Conservation (phyloP, 2,797 vertebrate species). For the Typhlichthys eigenmanni region DNA sequence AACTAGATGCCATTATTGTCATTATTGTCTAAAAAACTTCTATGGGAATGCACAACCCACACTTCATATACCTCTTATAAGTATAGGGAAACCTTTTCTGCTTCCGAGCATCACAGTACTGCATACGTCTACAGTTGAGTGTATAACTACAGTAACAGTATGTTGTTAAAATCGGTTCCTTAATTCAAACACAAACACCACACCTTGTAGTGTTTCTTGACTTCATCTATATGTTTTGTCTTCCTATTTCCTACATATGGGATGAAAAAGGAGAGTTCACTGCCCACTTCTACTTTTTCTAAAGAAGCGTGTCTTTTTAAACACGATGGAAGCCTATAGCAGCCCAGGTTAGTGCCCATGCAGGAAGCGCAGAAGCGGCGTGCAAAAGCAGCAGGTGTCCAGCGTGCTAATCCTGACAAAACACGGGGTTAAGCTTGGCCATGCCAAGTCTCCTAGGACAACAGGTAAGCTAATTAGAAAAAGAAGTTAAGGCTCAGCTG, state of each 20-base stretch:
- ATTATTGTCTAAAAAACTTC: not conserved
- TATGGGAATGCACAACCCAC: not conserved
- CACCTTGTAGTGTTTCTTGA: no score
- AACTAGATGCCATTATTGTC: not conserved
- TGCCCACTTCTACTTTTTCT: not conserved
- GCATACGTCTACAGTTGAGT: not conserved
- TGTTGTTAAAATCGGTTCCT: no score
- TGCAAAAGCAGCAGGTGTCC: conserved; percentile 45
- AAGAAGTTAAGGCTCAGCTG: conserved; percentile 31
- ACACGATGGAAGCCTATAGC: not conserved
- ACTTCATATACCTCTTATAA: not conserved
- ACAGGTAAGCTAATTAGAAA: conserved; percentile 35
- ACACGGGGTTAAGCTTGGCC: conserved; percentile 30
- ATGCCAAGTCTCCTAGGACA: conserved; percentile 50
- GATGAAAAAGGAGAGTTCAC: no score
- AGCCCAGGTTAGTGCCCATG: conserved; percentile 14
- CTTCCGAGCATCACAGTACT: not conserved
- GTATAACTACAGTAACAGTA: no score
- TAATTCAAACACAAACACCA: no score
- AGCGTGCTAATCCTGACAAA: conserved; percentile 51
- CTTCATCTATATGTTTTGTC: no score
- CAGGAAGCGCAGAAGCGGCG: conserved; percentile 37
- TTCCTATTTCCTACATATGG: no score
- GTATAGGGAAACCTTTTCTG: not conserved
- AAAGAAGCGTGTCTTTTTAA: conserved; percentile 1